Percentiles rank a stretch among this genome's conserved stretches.
Evolutionary conservation across 2,888 invertebrate genomes (phyloP).

Genomic region (Meghimatium bilineatum): DNA sequence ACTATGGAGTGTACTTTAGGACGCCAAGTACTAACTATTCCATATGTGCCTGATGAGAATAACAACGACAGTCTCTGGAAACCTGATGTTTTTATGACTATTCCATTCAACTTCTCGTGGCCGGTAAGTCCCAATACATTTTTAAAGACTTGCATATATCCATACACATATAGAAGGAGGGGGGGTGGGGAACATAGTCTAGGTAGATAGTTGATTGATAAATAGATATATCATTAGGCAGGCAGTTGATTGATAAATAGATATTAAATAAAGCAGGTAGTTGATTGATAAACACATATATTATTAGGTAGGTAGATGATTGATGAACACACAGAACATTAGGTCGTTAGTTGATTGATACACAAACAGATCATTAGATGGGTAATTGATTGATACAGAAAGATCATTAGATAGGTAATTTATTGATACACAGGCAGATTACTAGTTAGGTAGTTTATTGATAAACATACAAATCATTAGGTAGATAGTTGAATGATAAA

Average conservation of each 20-base stretch:
- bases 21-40: not conserved
- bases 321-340: no score
- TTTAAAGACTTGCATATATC: not conserved
- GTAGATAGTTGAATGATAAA: no score
- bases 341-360: no score
- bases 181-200: not conserved
- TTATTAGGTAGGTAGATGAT: not conserved
- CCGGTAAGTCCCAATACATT: not conserved
- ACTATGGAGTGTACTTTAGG: slow-evolving; percentile 25
- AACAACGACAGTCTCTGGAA: not conserved
- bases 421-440: no score
- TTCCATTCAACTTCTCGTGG: slow-evolving; percentile 16
- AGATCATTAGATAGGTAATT: no score
- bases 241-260: not conserved
- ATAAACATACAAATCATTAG: no score
- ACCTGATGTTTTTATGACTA: not conserved
- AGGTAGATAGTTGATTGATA: not conserved
- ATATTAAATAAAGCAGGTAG: not conserved
- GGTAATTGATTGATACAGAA: no score
- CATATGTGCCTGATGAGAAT: slow-evolving; percentile 4
- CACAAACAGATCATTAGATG: no score
- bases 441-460: no score
- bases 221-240: not conserved
- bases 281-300: not conserved
- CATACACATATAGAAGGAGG: not conserved